phyloP scores from a whole-genome alignment of 2,888 invertebrate species.

The Acleris cristana region DNA sequence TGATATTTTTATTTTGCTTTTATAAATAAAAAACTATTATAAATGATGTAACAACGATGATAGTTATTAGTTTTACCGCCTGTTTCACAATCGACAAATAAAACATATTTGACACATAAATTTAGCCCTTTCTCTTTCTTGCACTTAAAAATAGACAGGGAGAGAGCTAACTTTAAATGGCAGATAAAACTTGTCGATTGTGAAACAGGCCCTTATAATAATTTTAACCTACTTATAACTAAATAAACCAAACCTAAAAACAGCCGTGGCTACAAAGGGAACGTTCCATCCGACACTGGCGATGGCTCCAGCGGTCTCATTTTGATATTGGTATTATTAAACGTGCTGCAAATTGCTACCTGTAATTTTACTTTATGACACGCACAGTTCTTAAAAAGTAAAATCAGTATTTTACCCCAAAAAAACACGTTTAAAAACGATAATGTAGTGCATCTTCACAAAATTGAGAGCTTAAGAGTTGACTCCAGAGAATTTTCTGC shows the following conservation, averaged over 20 bases:
- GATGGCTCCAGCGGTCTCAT: slow-evolving; percentile 12
- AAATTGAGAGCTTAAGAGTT: slow-evolving; percentile 6
- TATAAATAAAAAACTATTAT: too few relatives aligned
- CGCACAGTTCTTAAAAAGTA: slow-evolving; percentile 11
- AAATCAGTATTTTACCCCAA: slow-evolving; percentile 10
- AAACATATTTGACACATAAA: too few relatives aligned
- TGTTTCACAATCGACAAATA: too few relatives aligned
- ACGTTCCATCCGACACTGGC: slow-evolving; percentile 1
- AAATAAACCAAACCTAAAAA: neutral
- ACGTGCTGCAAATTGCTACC: slow-evolving; percentile 29
- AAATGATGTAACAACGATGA: too few relatives aligned
- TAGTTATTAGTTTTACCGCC: too few relatives aligned
- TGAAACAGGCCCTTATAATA: too few relatives aligned
- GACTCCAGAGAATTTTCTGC: neutral
- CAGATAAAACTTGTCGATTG: too few relatives aligned
- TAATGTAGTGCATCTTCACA: slow-evolving; percentile 3
- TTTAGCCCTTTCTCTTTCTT: too few relatives aligned
- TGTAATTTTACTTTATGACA: slow-evolving; percentile 27
- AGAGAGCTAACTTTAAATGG: too few relatives aligned
- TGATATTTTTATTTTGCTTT: too few relatives aligned
- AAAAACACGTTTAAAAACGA: neutral
- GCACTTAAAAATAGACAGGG: too few relatives aligned
- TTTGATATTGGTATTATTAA: slow-evolving; percentile 32
- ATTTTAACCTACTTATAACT: too few relatives aligned
- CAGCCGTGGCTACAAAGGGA: slow-evolving; percentile 10